Evolutionary conservation across 2,797 vertebrate species (phyloP).

Genomic region (Catharus ustulatus): DNA sequence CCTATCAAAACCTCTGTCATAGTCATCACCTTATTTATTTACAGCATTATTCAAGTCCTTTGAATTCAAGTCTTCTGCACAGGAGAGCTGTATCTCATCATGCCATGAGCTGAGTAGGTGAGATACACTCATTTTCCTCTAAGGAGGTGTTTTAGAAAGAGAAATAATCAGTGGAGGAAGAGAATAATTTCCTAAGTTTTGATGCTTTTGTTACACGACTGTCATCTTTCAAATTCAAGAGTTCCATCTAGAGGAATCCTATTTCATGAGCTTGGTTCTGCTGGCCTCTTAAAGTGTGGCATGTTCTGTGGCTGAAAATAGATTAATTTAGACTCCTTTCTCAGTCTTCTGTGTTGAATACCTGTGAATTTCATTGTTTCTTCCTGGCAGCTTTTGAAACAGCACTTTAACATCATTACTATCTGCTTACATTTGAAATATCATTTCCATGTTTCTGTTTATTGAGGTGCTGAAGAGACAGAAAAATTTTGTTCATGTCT

Average conservation of each 20-base stretch:
- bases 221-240: slow-evolving; percentile 52
- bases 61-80: slow-evolving; percentile 17
- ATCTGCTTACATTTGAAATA: neutral
- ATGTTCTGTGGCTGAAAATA: neutral
- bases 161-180: slow-evolving; percentile 1
- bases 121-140: slow-evolving; percentile 11
- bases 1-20: neutral
- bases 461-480: neutral
- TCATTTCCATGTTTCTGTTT: neutral
- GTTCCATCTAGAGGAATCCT: slow-evolving; percentile 60
- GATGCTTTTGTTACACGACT: neutral
- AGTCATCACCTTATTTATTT: slow-evolving; percentile 20
- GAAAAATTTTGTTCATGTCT: neutral
- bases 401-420: neutral
- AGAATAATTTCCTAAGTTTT: slow-evolving; percentile 37
- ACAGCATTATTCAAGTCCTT: neutral
- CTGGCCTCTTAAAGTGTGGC: neutral
- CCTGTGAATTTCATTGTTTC: neutral
- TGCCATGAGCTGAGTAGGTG: slow-evolving; percentile 4
- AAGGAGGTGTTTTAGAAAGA: slow-evolving; percentile 1
- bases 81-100: neutral
- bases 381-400: neutral
- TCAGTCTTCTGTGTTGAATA: neutral
- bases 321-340: neutral
- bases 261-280: slow-evolving; percentile 16